Conservation (phyloP, 2,797 vertebrate genomes). For the Prionace glauca region DNA sequence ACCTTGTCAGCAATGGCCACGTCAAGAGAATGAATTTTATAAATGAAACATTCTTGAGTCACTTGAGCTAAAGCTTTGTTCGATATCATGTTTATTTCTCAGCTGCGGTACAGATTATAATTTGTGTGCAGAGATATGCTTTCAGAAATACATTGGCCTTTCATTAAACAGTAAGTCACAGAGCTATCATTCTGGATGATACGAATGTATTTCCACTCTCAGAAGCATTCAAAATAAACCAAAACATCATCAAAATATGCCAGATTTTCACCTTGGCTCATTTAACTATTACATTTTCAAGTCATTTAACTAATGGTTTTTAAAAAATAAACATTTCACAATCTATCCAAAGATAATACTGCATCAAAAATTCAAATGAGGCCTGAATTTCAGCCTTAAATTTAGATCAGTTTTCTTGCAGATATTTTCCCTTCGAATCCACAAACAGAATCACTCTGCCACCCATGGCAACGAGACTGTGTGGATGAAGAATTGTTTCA, state of each 20-base stretch:
- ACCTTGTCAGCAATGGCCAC: too few species aligned
- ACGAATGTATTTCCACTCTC: background rate
- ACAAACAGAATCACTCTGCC: background rate
- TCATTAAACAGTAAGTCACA: background rate
- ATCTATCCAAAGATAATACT: background rate
- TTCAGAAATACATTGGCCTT: background rate
- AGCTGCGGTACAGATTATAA: background rate
- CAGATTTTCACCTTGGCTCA: slow-evolving; percentile 1
- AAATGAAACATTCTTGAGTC: background rate
- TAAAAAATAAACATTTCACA: background rate
- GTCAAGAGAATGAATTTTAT: too few species aligned
- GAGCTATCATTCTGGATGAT: background rate
- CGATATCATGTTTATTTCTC: background rate
- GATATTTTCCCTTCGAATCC: background rate
- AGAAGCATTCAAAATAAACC: background rate
- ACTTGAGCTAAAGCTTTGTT: background rate
- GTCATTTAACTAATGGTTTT: slow-evolving; percentile 24
- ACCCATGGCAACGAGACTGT: too few species aligned
- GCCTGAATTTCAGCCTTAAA: background rate
- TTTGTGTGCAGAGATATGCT: background rate
- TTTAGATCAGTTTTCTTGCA: background rate
- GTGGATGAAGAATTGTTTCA: background rate
- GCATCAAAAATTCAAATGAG: background rate
- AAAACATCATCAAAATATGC: background rate
- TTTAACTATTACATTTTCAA: slow-evolving; percentile 7